Evolutionary conservation across 2,113 vertebrate genomes (phyloP).

Genomic region (Hoplias malabaricus): DNA sequence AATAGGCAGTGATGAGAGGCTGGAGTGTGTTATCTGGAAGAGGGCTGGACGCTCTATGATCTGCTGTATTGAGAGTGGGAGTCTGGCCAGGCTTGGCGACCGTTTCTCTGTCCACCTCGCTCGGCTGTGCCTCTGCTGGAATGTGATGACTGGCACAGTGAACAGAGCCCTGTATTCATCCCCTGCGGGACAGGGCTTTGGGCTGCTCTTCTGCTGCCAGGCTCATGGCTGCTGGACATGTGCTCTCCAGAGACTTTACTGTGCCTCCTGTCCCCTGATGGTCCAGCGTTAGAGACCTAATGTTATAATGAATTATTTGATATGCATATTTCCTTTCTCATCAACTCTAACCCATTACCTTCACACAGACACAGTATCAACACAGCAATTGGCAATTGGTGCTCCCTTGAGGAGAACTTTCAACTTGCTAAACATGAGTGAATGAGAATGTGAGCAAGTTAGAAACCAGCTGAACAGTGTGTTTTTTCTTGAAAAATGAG

Average conservation of each 20-base stretch:
- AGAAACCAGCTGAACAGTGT: too few species aligned
- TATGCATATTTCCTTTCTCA: too few species aligned
- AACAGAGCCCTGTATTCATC: slow-evolving; percentile 77
- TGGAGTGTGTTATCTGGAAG: background rate
- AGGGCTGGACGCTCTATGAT: slow-evolving; percentile 10
- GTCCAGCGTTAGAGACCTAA: background rate
- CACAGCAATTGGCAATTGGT: too few species aligned
- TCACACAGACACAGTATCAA: too few species aligned
- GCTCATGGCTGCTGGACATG: slow-evolving; percentile 48
- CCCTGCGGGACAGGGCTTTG: slow-evolving; percentile 39
- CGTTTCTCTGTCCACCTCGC: slow-evolving; percentile 61
- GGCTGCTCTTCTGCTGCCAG: slow-evolving; percentile 51
- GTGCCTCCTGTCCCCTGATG: background rate
- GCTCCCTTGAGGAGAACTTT: too few species aligned
- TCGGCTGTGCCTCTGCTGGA: slow-evolving; percentile 73
- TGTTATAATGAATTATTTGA: too few species aligned
- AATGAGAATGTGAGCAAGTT: too few species aligned
- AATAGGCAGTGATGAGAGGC: slow-evolving; percentile 32
- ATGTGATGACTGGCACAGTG: slow-evolving; percentile 74
- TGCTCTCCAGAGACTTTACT: slow-evolving; percentile 18
- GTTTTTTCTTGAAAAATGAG: too few species aligned
- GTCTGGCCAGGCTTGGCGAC: slow-evolving; percentile 41
- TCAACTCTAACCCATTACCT: too few species aligned
- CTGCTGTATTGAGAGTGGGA: slow-evolving; percentile 39
- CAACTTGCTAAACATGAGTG: too few species aligned